Percentiles rank a stretch among this genome's conserved stretches.
Conservation (phyloP, 2,888 invertebrate genomes). For the Hymenopus coronatus region DNA sequence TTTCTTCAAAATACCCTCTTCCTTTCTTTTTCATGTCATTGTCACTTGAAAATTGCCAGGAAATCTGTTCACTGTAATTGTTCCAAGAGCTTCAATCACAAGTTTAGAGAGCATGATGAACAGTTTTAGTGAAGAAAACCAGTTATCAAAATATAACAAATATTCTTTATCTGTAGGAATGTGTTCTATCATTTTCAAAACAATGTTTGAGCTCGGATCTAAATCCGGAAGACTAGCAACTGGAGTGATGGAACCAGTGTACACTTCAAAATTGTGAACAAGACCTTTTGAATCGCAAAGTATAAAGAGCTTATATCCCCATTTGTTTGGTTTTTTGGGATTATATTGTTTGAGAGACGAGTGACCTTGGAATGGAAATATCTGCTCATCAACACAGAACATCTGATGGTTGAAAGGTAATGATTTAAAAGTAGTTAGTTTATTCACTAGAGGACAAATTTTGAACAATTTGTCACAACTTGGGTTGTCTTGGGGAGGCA, state of each 20-base stretch:
- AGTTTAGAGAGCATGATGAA: slow-evolving; percentile 17
- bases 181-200: not conserved
- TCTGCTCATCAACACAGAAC: not conserved
- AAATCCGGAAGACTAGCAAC: too few species aligned
- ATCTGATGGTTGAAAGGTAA: not conserved
- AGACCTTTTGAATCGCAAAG: too few species aligned
- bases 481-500: not conserved
- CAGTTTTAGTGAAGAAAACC: not conserved
- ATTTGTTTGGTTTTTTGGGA: slow-evolving; percentile 39
- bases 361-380: not conserved
- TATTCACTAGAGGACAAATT: not conserved
- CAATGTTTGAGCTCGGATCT: too few species aligned
- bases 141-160: not conserved
- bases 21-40: not conserved
- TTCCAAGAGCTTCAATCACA: slow-evolving; percentile 40
- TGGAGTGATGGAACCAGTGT: too few species aligned
- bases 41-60: not conserved
- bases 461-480: not conserved
- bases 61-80: slow-evolving; percentile 29
- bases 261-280: too few species aligned
- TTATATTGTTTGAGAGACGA: slow-evolving; percentile 41
- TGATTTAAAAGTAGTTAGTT: too few species aligned
- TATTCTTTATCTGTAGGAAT: not conserved
- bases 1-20: not conserved
- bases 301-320: too few species aligned